Percentiles rank a stretch among this genome's conserved stretches.
These are phyloP conservation scores for Sminthurides aquaticus DNA, from an alignment of 2,888 invertebrate genomes.

Conservation along the genomic window DNA sequence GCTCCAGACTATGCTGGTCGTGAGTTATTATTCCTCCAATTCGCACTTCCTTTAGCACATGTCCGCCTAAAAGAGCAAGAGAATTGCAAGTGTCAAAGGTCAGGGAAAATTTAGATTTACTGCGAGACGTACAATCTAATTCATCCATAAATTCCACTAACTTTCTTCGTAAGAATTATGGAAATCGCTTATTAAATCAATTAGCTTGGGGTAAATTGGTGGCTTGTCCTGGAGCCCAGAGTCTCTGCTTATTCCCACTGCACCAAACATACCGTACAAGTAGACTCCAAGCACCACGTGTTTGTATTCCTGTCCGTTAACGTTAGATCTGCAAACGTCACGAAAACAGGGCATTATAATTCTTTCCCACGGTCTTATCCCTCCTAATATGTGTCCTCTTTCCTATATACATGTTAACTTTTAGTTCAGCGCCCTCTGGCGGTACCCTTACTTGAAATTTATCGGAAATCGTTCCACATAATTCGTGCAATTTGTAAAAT, in stretches of 20 bases:
- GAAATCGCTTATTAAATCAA: constrained; percentile 36
- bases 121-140: too few species aligned
- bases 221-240: constrained; percentile 39
- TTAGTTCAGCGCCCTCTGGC: too few species aligned
- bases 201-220: constrained; percentile 25
- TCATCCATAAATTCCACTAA: too few species aligned
- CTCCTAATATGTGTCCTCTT: too few species aligned
- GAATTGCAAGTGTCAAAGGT: too few species aligned
- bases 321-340: constrained; percentile 28
- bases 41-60: constrained; percentile 36
- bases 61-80: constrained; percentile 39
- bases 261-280: constrained; percentile 39
- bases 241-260: constrained; percentile 37
- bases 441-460: constrained; percentile 41
- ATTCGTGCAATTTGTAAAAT: constrained; percentile 36
- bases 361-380: background rate
- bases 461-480: constrained; percentile 40
- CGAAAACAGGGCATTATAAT: too few species aligned
- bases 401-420: too few species aligned
- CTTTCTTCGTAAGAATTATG: constrained; percentile 32
- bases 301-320: constrained; percentile 38
- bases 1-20: constrained; percentile 35
- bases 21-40: constrained; percentile 40
- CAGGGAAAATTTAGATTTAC: too few species aligned
- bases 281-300: constrained; percentile 42